A percentile compares a stretch with the other conserved stretches of the same genome.
Evolutionary conservation across 2,888 invertebrate species (phyloP).

Genomic region (Argyresthia albistria): DNA sequence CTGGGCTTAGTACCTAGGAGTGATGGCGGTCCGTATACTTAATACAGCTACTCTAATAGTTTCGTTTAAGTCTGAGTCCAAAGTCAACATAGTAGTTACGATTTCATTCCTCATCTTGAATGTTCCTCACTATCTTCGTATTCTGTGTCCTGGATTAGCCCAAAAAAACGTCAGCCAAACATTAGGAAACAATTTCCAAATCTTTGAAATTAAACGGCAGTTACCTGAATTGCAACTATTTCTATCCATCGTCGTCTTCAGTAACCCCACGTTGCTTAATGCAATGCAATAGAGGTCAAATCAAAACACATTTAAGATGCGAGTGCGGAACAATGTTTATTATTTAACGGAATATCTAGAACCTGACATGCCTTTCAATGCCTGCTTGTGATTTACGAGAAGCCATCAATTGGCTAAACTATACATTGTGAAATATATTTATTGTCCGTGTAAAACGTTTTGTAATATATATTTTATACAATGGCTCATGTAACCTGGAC

Average conservation of each 20-base stretch:
- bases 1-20: too few relatives aligned
- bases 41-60: too few relatives aligned
- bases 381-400: too few relatives aligned
- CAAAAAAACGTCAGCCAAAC: too few relatives aligned
- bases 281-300: constrained; percentile 33
- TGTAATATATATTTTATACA: too few relatives aligned
- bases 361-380: constrained; percentile 22
- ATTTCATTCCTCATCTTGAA: too few relatives aligned
- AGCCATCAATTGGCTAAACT: background rate
- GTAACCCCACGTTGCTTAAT: background rate
- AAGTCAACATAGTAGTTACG: too few relatives aligned
- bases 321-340: constrained; percentile 31
- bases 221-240: background rate
- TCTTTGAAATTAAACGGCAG: background rate
- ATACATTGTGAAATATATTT: background rate
- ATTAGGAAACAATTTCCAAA: background rate
- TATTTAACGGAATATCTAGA: constrained; percentile 20
- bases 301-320: constrained; percentile 18
- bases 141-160: too few relatives aligned
- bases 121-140: too few relatives aligned
- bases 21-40: too few relatives aligned
- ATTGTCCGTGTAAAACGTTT: background rate
- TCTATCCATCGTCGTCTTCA: background rate
- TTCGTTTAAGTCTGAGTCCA: too few relatives aligned
- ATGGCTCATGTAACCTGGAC: too few relatives aligned